Conservation (phyloP, 1,140 invertebrate genomes). For the Formica exsecta region DNA sequence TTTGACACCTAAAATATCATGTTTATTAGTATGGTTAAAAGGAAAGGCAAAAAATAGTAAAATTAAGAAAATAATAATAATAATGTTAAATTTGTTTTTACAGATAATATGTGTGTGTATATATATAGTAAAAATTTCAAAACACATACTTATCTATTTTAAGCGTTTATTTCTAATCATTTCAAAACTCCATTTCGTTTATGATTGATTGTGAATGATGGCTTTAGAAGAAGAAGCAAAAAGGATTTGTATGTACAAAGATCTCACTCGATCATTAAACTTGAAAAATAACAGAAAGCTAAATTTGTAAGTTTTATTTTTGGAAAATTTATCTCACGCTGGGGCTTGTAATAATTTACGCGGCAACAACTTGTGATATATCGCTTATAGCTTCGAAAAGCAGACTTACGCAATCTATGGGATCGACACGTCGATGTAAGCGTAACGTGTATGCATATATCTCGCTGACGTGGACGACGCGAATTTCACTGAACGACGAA, state of each 20-base stretch:
- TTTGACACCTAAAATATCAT: background rate
- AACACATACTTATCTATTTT: too few species aligned
- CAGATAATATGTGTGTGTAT: background rate
- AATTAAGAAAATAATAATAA: background rate
- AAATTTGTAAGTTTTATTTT: slow-evolving; percentile 4
- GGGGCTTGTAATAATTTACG: slow-evolving; percentile 14
- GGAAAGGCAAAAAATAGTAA: background rate
- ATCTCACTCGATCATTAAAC: background rate
- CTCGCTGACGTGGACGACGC: slow-evolving; percentile 2
- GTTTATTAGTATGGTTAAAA: background rate
- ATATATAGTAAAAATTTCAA: background rate
- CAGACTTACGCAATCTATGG: slow-evolving; percentile 35
- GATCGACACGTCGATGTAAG: slow-evolving; percentile 32
- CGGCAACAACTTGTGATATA: background rate
- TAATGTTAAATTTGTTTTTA: background rate
- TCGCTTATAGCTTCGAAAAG: background rate
- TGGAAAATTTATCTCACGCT: background rate
- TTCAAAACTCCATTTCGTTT: background rate
- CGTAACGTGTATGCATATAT: background rate
- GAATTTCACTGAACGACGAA: slow-evolving; percentile 42
- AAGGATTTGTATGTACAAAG: background rate
- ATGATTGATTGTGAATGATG: slow-evolving; percentile 13
- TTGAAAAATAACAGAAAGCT: background rate
- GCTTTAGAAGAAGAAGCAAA: background rate
- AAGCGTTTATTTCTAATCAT: too few species aligned